Evolutionary conservation across 2,888 invertebrate genomes (phyloP).

Genomic region (Branchellion lobata): DNA sequence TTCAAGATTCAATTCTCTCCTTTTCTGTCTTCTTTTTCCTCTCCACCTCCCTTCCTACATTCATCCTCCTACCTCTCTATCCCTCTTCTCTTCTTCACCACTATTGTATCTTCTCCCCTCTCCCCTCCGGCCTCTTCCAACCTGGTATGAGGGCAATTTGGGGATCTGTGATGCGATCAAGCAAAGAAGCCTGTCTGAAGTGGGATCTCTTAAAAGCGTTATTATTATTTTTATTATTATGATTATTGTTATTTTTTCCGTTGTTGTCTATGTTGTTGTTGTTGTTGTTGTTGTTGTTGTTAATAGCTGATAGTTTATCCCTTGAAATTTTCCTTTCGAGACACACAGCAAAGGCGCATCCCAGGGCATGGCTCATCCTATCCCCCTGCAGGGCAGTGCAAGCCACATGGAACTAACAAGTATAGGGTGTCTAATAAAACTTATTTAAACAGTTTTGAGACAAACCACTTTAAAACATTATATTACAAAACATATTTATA

Average conservation of each 20-base stretch:
- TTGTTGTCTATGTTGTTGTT: neutral
- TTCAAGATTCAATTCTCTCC: too few relatives aligned
- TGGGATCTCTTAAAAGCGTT: neutral
- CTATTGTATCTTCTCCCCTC: too few relatives aligned
- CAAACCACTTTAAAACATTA: too few relatives aligned
- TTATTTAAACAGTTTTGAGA: too few relatives aligned
- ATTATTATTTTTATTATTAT: neutral
- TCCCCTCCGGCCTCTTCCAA: too few relatives aligned
- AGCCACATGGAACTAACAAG: too few relatives aligned
- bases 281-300: neutral
- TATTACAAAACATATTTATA: too few relatives aligned
- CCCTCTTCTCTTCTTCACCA: too few relatives aligned
- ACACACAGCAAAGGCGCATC: conserved; percentile 97
- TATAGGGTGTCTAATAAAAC: too few relatives aligned
- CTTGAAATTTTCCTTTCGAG: conserved; percentile 93
- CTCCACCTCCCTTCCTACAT: too few relatives aligned
- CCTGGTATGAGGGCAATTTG: conserved; percentile 66
- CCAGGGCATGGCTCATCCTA: conserved; percentile 95
- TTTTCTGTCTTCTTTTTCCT: too few relatives aligned
- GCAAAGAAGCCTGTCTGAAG: conserved; percentile 77
- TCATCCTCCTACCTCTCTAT: too few relatives aligned
- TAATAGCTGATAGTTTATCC: conserved; percentile 70
- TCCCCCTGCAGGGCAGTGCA: conserved; percentile 85
- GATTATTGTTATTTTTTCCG: neutral
- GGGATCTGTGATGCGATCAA: conserved; percentile 74